Percentiles rank a stretch among this genome's conserved stretches.
These are phyloP conservation scores for Callipepla californica DNA, from an alignment of 2,113 vertebrate species.

Conservation along the genomic window DNA sequence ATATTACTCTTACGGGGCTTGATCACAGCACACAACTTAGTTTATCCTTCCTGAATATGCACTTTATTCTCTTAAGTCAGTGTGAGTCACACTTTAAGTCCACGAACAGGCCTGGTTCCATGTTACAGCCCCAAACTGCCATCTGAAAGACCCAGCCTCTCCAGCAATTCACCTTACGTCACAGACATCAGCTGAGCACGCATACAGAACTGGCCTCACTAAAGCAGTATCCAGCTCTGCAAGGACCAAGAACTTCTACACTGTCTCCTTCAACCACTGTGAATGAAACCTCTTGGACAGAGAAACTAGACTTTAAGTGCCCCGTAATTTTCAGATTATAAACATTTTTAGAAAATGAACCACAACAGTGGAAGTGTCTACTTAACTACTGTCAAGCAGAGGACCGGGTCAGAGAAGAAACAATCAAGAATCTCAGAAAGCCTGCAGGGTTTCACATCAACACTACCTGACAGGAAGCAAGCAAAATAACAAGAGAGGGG, in stretches of 20 bases:
- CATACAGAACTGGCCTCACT: fast-evolving
- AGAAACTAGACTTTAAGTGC: background rate
- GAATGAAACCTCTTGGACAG: fast-evolving
- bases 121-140: fast-evolving
- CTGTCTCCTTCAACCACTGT: no score
- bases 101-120: fast-evolving
- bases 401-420: conserved; percentile 6
- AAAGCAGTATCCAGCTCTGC: background rate
- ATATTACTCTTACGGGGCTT: background rate
- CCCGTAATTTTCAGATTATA: background rate
- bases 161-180: background rate
- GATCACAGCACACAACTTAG: background rate
- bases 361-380: background rate
- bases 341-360: background rate
- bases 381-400: background rate
- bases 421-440: background rate
- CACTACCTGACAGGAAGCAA: conserved; percentile 31
- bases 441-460: background rate
- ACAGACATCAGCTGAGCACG: fast-evolving
- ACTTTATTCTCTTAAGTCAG: background rate
- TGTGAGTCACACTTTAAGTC: background rate
- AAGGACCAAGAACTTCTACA: background rate
- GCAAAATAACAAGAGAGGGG: conserved; percentile 35
- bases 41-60: background rate
- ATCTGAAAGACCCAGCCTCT: background rate